Evolutionary conservation across 2,888 invertebrate genomes (phyloP).

Genomic region (Lasioglossum marginatum): DNA sequence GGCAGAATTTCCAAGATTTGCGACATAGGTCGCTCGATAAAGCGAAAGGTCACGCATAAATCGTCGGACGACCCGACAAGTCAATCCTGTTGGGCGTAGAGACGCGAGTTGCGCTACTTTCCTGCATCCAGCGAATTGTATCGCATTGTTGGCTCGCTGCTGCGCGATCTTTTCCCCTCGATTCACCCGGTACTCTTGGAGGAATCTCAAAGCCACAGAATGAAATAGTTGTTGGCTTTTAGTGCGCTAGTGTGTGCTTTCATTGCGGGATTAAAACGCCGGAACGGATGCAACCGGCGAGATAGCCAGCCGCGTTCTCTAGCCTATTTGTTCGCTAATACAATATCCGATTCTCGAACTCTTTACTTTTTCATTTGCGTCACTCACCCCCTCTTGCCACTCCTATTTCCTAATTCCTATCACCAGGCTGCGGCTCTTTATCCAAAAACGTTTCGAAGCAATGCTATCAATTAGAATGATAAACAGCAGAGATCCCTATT

Average conservation of each 20-base stretch:
- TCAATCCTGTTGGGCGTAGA: slow-evolving; percentile 32
- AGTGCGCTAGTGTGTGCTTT: background rate
- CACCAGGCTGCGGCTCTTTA: background rate
- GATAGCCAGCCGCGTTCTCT: background rate
- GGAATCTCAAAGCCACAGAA: slow-evolving; percentile 1
- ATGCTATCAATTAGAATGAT: no score
- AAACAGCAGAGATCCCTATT: no score
- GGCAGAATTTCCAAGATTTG: slow-evolving; percentile 4
- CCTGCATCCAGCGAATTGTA: slow-evolving; percentile 17
- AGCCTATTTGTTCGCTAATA: background rate
- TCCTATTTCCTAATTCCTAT: background rate
- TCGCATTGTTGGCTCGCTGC: slow-evolving; percentile 13
- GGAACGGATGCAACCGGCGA: background rate
- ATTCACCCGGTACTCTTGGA: slow-evolving; percentile 10
- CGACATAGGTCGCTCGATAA: slow-evolving; percentile 44
- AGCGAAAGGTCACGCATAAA: slow-evolving; percentile 58
- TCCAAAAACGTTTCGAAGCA: background rate
- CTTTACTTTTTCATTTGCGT: background rate
- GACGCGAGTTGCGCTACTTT: background rate
- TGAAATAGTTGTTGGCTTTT: slow-evolving; percentile 18
- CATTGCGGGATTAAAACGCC: slow-evolving; percentile 12
- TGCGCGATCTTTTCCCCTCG: slow-evolving; percentile 30
- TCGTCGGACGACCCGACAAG: slow-evolving; percentile 22
- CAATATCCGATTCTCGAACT: background rate
- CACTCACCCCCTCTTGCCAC: background rate